These are phyloP conservation scores for Pocillopora damicornis DNA, from an alignment of 64 coral and sea anemone genomes.

Conservation along the genomic window DNA sequence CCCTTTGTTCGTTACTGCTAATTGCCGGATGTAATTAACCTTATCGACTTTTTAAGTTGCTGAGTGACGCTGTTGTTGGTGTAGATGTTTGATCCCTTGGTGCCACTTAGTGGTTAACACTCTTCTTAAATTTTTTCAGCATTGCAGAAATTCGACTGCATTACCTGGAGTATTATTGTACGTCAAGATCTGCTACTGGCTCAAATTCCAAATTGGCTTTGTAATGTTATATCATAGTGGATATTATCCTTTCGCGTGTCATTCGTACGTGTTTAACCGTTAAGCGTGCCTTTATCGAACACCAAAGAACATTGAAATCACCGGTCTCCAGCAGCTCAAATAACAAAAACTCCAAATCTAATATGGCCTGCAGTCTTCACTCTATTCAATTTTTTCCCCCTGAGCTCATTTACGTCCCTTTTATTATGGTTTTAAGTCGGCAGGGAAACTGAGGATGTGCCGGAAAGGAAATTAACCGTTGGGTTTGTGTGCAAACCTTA, in stretches of 20 bases:
- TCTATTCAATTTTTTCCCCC: neutral
- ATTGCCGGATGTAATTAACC: neutral
- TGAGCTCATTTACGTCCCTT: neutral
- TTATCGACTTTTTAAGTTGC: constrained; percentile 14
- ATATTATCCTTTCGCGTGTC: neutral
- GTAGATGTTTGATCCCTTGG: neutral
- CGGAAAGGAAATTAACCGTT: neutral
- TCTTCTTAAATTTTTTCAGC: neutral
- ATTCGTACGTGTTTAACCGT: neutral
- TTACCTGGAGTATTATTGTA: neutral
- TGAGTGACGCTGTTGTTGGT: constrained; percentile 6
- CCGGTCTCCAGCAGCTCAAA: neutral
- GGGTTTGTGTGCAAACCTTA: neutral
- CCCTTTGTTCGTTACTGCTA: neutral
- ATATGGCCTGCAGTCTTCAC: neutral
- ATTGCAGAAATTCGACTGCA: neutral
- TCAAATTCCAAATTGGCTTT: neutral
- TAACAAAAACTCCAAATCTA: neutral
- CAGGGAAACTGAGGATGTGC: neutral
- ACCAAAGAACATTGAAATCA: neutral
- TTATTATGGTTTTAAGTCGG: neutral
- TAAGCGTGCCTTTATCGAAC: constrained; percentile 6
- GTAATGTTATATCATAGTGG: too few species aligned
- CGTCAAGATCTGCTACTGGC: neutral
- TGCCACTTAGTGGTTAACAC: neutral